Evolutionary conservation across 2,888 invertebrate genomes (phyloP).

Genomic region (Steinernema carpocapsae): DNA sequence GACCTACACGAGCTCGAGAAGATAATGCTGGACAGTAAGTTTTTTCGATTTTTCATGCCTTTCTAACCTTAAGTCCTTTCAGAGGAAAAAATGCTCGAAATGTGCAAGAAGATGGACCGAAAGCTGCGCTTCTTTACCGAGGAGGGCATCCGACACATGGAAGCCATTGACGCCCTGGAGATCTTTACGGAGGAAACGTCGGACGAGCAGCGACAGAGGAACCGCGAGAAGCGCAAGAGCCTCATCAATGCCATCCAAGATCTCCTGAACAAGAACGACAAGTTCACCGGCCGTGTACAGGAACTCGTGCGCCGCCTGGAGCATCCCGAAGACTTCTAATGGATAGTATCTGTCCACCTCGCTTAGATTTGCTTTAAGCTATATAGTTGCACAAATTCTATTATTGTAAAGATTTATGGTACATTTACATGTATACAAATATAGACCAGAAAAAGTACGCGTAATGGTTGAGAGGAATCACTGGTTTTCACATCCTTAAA

Average conservation of each 20-base stretch:
- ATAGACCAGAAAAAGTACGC: conserved; percentile 17
- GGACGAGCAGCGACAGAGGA: conserved; percentile 54
- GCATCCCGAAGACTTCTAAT: conserved; percentile 10
- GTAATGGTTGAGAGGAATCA: conserved; percentile 29
- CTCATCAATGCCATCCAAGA: conserved; percentile 59
- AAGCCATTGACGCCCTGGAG: conserved; percentile 59
- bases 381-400: too few species aligned
- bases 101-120: conserved; percentile 60
- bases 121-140: conserved; percentile 59
- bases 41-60: not conserved
- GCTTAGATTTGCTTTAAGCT: too few species aligned
- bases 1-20: conserved; percentile 61
- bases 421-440: conserved; percentile 5
- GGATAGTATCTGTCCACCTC: too few species aligned
- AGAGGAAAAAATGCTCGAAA: conserved; percentile 55
- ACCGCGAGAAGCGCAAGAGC: conserved; percentile 63
- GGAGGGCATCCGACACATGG: conserved; percentile 55
- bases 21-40: conserved; percentile 57
- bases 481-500: not conserved
- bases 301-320: not conserved
- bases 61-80: conserved; percentile 11
- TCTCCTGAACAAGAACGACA: conserved; percentile 63
- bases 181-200: conserved; percentile 54
- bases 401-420: too few species aligned
- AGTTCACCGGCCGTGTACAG: conserved; percentile 39